Conservation (phyloP, 2,888 invertebrate species). For the Neelides folsomi region DNA sequence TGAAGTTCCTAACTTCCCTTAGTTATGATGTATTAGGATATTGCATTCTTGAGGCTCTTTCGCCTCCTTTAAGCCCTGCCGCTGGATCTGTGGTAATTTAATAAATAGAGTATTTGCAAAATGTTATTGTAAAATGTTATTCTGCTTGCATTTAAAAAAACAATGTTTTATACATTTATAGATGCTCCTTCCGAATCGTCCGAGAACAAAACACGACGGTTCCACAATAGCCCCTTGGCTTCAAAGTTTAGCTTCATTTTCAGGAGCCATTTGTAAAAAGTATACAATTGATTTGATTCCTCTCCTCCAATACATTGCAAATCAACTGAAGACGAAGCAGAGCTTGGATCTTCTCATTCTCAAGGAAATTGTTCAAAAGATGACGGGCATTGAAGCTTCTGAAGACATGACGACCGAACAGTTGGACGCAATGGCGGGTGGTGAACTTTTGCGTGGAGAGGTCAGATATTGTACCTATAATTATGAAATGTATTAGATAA, state of each 20-base stretch:
- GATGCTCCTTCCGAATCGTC: conserved; percentile 32
- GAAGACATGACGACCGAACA: conserved; percentile 95
- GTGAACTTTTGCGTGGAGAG: conserved; percentile 86
- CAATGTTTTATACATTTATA: conserved; percentile 6
- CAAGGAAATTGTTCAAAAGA: conserved; percentile 96
- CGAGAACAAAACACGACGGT: conserved; percentile 64
- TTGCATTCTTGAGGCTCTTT: conserved; percentile 84
- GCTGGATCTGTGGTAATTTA: neutral
- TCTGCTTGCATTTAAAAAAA: neutral
- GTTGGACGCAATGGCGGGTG: conserved; percentile 90
- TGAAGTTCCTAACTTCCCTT: conserved; percentile 86
- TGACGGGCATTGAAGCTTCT: conserved; percentile 95
- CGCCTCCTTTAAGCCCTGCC: conserved; percentile 37
- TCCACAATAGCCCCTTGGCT: conserved; percentile 87
- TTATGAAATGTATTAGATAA: conserved; percentile 2
- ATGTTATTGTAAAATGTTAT: neutral
- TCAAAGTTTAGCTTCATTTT: conserved; percentile 86
- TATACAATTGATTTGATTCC: conserved; percentile 93
- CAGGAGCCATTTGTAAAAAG: conserved; percentile 91
- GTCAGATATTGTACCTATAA: conserved; percentile 43
- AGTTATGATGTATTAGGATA: conserved; percentile 93
- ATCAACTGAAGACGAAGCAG: conserved; percentile 89
- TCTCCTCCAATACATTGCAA: conserved; percentile 88
- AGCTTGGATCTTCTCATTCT: conserved; percentile 83
- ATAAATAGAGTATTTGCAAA: neutral